Percentiles rank a stretch among this genome's conserved stretches.
Conservation (phyloP, 2,888 invertebrate species). For the Barypeithes pellucidus region DNA sequence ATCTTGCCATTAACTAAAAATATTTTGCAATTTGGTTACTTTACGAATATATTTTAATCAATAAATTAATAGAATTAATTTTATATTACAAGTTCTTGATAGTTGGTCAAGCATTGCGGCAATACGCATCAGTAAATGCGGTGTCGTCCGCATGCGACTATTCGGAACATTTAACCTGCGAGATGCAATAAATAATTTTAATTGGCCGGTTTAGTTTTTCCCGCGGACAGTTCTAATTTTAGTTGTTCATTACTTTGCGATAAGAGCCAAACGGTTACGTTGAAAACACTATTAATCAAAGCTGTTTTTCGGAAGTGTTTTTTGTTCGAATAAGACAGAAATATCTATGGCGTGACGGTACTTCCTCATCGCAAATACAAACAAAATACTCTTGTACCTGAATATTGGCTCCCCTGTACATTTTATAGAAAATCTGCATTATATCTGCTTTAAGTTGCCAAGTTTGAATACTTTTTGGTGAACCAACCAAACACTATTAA, state of each 20-base stretch:
- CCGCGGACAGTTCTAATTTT: constrained; percentile 46
- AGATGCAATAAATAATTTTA: constrained; percentile 48
- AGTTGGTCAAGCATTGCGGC: constrained; percentile 4
- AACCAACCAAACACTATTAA: no score
- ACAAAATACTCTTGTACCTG: no score
- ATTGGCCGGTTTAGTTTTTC: constrained; percentile 41
- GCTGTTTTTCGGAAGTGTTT: background rate
- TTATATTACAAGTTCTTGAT: background rate
- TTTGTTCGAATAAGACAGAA: background rate
- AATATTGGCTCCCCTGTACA: no score
- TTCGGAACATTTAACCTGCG: constrained; percentile 31
- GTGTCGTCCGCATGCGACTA: constrained; percentile 13
- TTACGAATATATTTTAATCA: no score
- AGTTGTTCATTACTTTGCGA: constrained; percentile 30
- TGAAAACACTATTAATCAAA: constrained; percentile 21
- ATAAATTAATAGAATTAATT: background rate
- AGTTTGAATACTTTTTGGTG: no score
- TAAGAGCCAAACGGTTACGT: constrained; percentile 12
- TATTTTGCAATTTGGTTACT: no score
- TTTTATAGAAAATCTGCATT: no score
- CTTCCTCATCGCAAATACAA: no score
- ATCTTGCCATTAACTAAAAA: no score
- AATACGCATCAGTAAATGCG: constrained; percentile 15
- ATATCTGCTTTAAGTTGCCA: no score
- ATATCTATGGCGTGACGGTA: no score